These are phyloP conservation scores for Lepidocyrtoides sp. DNA, from an alignment of 2,888 invertebrate species.

Conservation along the genomic window DNA sequence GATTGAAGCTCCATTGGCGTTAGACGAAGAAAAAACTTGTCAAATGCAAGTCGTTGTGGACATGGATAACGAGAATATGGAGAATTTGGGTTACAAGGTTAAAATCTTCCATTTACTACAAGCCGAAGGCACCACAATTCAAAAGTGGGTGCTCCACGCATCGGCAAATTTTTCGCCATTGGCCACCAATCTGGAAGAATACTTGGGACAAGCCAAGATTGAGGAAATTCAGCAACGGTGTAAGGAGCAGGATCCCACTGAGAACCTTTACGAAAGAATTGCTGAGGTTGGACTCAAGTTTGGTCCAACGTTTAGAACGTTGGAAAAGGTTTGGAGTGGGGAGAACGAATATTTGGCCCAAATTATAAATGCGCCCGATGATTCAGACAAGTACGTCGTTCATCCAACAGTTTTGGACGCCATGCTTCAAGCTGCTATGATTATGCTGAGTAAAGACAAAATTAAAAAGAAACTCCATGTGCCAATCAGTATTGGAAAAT, in stretches of 20 bases:
- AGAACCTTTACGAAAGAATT: slow-evolving; percentile 67
- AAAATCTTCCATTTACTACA: slow-evolving; percentile 68
- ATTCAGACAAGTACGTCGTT: slow-evolving; percentile 65
- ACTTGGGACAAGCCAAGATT: slow-evolving; percentile 11
- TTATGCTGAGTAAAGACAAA: slow-evolving; percentile 49
- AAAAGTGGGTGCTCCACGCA: slow-evolving; percentile 71
- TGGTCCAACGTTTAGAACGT: slow-evolving; percentile 64
- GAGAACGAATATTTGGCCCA: slow-evolving; percentile 34
- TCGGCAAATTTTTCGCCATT: slow-evolving; percentile 57
- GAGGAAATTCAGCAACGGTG: slow-evolving; percentile 24
- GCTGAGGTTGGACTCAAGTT: slow-evolving; percentile 64
- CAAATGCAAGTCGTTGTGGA: slow-evolving; percentile 68
- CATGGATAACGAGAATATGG: slow-evolving; percentile 55
- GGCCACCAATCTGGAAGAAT: slow-evolving; percentile 53
- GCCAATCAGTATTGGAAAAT: slow-evolving; percentile 76
- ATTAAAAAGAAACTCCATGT: slow-evolving; percentile 74
- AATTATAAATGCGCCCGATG: slow-evolving; percentile 49
- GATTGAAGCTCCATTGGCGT: slow-evolving; percentile 72
- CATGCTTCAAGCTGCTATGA: slow-evolving; percentile 78
- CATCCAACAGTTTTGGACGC: slow-evolving; percentile 79
- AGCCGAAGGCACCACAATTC: slow-evolving; percentile 21
- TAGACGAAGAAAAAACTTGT: slow-evolving; percentile 41
- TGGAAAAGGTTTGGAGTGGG: slow-evolving; percentile 63
- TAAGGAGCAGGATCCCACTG: slow-evolving; percentile 35
- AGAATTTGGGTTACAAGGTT: slow-evolving; percentile 54